Evolutionary conservation across 1,140 invertebrate genomes (phyloP), one percentile per base, ranked within the genome.

Genomic region (Drosophila kohkoa): DNA sequence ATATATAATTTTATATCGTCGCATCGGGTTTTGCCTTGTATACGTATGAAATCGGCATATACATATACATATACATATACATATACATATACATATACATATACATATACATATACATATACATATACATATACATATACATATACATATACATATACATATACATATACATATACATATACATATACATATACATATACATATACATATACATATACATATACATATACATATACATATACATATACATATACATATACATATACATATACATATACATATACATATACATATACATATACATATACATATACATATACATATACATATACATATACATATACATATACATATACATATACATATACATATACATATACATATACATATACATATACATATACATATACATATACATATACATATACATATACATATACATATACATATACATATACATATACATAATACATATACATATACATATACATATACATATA

Each of bases 341-440:
- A 35, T 35, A 35, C 32, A 35, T 35, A 35, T 35, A 35, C 32
- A 35, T 35, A 35, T 10, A 35, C 2, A 35, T 8, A 35, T 2
- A 35, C 1, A 35, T 35, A 35, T 2, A 35, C 2, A 35, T 35
- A 35, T 2, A 35, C 2, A 35, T 10, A 35, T 8, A 35, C 1
- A 35, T 10, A 35, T 2, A 35, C 2, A 35, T 10, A 35, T 67
- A 48, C 35, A 70, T 59, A 49, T 58, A 69, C 41, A 60, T 75
- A 76, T 35, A 68, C 46, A 75, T 71, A 78, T 45, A 77, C 46
- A 55, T 38, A 67, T 15, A 73, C 16, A 52, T 55, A 64, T n/a
- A 62, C 11, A 2, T 20, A 20, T 3, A 11, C 0, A 51, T 51
- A 16, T 25, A 28, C 8, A 54, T 6, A 45, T 30, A 38, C 6